Percentiles rank a stretch among this genome's conserved stretches.
These are phyloP conservation scores for Psilopogon haemacephalus DNA, from an alignment of 2,113 vertebrate species.

Conservation along the genomic window DNA sequence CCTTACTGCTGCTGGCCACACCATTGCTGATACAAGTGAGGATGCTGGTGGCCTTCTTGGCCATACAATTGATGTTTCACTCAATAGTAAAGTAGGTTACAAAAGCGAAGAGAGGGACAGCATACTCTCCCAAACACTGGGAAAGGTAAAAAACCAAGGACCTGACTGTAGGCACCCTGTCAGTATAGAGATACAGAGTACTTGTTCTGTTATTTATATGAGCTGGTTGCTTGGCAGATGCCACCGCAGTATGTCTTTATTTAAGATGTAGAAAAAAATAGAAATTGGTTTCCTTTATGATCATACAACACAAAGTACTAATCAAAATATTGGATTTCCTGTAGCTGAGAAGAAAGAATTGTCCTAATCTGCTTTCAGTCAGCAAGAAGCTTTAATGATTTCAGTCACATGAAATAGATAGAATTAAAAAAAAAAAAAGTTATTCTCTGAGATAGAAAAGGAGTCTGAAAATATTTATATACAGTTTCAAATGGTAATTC, in stretches of 20 bases:
- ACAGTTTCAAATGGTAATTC: neutral
- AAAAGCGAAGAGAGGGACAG: slow-evolving; percentile 28
- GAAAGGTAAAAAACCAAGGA: slow-evolving; percentile 48
- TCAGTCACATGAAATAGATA: neutral
- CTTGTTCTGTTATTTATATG: slow-evolving; percentile 72
- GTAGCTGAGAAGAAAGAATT: slow-evolving; percentile 26
- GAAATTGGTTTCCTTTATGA: slow-evolving; percentile 59
- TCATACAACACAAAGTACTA: slow-evolving; percentile 47
- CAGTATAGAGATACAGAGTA: slow-evolving; percentile 45
- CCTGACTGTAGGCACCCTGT: slow-evolving; percentile 43
- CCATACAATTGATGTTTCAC: neutral
- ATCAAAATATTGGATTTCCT: slow-evolving; percentile 45
- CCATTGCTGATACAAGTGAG: too few species aligned
- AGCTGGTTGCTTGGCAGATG: slow-evolving; percentile 70
- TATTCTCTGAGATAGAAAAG: neutral
- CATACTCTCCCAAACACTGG: neutral
- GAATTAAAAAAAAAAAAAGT: neutral
- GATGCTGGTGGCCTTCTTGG: too few species aligned
- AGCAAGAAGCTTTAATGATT: slow-evolving; percentile 8
- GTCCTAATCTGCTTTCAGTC: slow-evolving; percentile 21
- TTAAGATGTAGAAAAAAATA: slow-evolving; percentile 59
- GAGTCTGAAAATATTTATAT: neutral
- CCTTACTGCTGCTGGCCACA: too few species aligned
- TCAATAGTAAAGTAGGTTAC: slow-evolving; percentile 7
- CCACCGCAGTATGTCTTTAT: slow-evolving; percentile 51